phyloP scores from a whole-genome alignment of 2,797 vertebrate genomes.

The Leptoclinus maculatus region DNA sequence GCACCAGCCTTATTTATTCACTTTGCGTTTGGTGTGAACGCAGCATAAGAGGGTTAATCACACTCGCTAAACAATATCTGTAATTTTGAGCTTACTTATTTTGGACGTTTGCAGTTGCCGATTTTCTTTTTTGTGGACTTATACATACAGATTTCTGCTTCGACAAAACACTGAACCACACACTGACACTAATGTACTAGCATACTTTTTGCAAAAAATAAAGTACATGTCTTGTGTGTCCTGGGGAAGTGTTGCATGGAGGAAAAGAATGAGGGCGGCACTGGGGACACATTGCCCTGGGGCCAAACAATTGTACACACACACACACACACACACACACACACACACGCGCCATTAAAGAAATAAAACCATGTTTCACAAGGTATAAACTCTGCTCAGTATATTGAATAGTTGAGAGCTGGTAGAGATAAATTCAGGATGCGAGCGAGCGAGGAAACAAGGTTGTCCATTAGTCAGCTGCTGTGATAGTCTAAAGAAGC shows the following conservation, averaged over 20 bases:
- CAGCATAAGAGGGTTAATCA: not conserved
- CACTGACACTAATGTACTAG: conserved; percentile 3
- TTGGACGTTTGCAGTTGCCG: not conserved
- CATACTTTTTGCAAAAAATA: conserved; percentile 12
- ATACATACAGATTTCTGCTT: not conserved
- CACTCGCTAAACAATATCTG: not conserved
- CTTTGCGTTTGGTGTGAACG: too few species aligned
- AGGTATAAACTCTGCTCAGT: conserved; percentile 50
- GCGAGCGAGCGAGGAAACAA: conserved; percentile 66
- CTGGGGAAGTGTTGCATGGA: conserved; percentile 19
- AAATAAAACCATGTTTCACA: conserved; percentile 52
- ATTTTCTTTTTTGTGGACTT: not conserved
- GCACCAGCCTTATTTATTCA: not conserved
- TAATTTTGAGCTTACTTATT: not conserved
- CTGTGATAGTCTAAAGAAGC: conserved; percentile 73
- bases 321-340: conserved; percentile 22
- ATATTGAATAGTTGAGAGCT: conserved; percentile 51
- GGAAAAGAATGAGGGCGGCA: not conserved
- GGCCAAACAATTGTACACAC: conserved; percentile 40
- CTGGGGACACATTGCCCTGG: conserved; percentile 24
- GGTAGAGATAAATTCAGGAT: conserved; percentile 55
- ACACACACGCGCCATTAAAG: conserved; percentile 50
- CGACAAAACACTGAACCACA: not conserved
- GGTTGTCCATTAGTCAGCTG: conserved; percentile 81
- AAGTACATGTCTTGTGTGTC: conserved; percentile 17